phyloP scores from a whole-genome alignment of 2,113 vertebrate genomes.

The Amazona vittata region DNA sequence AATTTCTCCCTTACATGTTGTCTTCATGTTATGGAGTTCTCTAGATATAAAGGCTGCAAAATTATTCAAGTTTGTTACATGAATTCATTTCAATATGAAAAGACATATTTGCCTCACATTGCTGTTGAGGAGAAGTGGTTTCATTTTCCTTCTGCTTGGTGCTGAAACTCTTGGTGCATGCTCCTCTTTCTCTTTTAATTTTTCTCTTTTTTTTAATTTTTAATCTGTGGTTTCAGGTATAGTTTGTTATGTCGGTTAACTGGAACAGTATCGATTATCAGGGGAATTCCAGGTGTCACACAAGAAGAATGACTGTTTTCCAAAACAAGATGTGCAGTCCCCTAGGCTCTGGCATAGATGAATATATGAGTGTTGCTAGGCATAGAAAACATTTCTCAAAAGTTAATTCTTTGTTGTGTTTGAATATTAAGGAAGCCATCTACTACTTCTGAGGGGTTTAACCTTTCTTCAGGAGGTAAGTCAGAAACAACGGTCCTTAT shows the following conservation, averaged over 20 bases:
- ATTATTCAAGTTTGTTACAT: not conserved
- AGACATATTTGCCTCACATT: not conserved
- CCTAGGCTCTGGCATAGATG: conserved; percentile 27
- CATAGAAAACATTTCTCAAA: conserved; percentile 38
- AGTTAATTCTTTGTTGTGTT: conserved; percentile 48
- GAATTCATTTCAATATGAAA: not conserved
- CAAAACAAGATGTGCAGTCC: conserved; percentile 57
- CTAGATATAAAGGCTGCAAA: not conserved
- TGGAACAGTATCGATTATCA: conserved; percentile 32
- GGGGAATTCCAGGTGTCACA: conserved; percentile 42
- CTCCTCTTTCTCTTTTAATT: not conserved
- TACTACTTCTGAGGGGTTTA: conserved; percentile 49
- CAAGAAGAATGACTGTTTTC: conserved; percentile 60
- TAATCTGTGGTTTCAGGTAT: conserved; percentile 38
- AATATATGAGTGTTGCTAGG: conserved; percentile 27
- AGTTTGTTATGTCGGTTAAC: conserved; percentile 24
- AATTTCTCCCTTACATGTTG: not conserved
- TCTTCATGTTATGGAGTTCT: not conserved
- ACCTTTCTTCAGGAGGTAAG: conserved; percentile 53
- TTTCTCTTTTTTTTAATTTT: not conserved
- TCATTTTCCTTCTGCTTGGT: not conserved
- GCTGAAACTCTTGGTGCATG: not conserved
- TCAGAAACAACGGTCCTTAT: conserved; percentile 34
- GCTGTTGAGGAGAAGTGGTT: not conserved
- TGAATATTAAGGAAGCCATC: conserved; percentile 44